A percentile compares a stretch with the other conserved stretches of the same genome.
phyloP scores from a whole-genome alignment of 2,797 vertebrate genomes.

The Mus spretus region DNA sequence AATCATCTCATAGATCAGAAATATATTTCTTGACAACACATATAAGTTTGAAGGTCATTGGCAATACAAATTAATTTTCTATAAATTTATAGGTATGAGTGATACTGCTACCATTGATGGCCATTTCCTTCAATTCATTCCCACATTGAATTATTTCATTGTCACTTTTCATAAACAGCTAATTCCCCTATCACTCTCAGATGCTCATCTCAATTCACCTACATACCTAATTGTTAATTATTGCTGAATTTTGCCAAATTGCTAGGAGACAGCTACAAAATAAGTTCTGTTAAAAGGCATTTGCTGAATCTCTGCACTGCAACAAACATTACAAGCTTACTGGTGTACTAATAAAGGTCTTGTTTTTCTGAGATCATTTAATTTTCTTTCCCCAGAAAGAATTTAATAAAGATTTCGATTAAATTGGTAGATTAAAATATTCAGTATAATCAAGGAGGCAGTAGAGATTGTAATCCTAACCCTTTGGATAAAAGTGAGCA shows the following conservation, averaged over 20 bases:
- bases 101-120: neutral
- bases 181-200: slow-evolving; percentile 14
- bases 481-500: slow-evolving; percentile 68
- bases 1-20: neutral
- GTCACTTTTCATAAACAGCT: neutral
- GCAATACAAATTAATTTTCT: neutral
- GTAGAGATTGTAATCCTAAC: slow-evolving; percentile 70
- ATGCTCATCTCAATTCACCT: slow-evolving; percentile 50
- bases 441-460: slow-evolving; percentile 60
- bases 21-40: neutral
- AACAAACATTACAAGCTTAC: slow-evolving; percentile 85
- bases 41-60: neutral
- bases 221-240: slow-evolving; percentile 82
- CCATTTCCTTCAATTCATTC: neutral
- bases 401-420: slow-evolving; percentile 83
- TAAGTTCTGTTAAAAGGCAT: slow-evolving; percentile 81
- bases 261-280: slow-evolving; percentile 73
- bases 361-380: slow-evolving; percentile 85
- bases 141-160: slow-evolving; percentile 3
- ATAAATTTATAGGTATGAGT: neutral
- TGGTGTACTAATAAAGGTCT: slow-evolving; percentile 83
- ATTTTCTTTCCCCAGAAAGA: slow-evolving; percentile 84
- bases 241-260: slow-evolving; percentile 78
- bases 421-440: slow-evolving; percentile 78
- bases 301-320: slow-evolving; percentile 80